Conservation (phyloP, 2,113 vertebrate species). For the Cebus imitator region DNA sequence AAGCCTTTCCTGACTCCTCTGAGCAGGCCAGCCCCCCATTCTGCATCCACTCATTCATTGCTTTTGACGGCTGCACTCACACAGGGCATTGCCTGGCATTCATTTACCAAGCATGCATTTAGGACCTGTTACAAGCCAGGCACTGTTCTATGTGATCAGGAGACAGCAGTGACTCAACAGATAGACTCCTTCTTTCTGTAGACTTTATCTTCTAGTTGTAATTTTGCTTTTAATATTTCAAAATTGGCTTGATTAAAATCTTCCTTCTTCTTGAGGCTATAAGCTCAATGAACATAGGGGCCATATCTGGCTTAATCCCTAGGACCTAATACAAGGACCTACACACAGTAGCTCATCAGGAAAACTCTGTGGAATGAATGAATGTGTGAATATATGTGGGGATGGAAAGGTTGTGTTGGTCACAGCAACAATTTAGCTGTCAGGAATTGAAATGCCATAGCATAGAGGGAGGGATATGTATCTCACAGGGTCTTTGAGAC, state of each 20-base stretch:
- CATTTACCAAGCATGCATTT: not conserved
- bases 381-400: not conserved
- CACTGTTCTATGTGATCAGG: not conserved
- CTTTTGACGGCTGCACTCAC: not conserved
- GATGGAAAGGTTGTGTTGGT: not conserved
- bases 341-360: not conserved
- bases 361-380: not conserved
- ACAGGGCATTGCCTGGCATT: not conserved
- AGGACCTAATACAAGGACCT: no score
- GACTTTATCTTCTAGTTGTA: not conserved
- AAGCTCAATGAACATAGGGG: not conserved
- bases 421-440: not conserved
- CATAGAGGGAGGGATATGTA: no score
- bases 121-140: accelerated
- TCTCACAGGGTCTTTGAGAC: not conserved
- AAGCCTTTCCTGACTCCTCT: not conserved
- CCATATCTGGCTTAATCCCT: not conserved
- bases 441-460: not conserved
- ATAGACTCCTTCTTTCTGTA: not conserved
- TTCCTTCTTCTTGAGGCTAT: not conserved
- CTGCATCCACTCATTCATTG: not conserved
- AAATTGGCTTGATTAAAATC: not conserved
- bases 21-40: not conserved
- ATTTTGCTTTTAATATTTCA: not conserved
- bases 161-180: accelerated